Evolutionary conservation across 2,888 invertebrate genomes (phyloP).

Genomic region (Andrena minutula): DNA sequence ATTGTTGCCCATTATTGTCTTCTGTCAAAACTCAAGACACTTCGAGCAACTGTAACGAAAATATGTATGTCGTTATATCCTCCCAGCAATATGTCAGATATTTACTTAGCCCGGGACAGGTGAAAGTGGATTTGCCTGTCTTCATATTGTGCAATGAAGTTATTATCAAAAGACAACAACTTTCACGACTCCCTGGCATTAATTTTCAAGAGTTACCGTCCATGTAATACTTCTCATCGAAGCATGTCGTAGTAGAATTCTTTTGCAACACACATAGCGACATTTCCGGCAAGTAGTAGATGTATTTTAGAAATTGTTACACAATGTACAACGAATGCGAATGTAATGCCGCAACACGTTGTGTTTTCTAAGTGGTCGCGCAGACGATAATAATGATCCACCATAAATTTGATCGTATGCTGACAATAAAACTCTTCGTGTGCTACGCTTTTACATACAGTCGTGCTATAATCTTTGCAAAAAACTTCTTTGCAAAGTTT

Average conservation of each 20-base stretch:
- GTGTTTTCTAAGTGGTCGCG: slow-evolving; percentile 11
- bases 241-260: slow-evolving; percentile 19
- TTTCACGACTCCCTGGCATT: not conserved
- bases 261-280: slow-evolving; percentile 18
- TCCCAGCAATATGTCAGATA: not conserved
- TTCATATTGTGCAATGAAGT: too few species aligned
- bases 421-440: too few species aligned
- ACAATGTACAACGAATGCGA: slow-evolving; percentile 4
- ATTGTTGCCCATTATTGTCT: slow-evolving; percentile 51
- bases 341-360: not conserved
- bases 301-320: slow-evolving; percentile 9
- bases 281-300: not conserved
- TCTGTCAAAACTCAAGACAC: slow-evolving; percentile 1
- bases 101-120: not conserved
- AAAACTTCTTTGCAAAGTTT: not conserved
- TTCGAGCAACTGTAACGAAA: slow-evolving; percentile 18
- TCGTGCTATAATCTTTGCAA: too few species aligned
- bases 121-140: not conserved
- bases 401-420: slow-evolving; percentile 38
- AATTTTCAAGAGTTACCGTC: not conserved
- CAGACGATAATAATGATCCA: slow-evolving; percentile 31
- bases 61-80: not conserved
- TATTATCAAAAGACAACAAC: too few species aligned
- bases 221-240: not conserved
- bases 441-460: not conserved